phyloP scores from a whole-genome alignment of 2,797 vertebrate genomes.

The Hyperoplus immaculatus region DNA sequence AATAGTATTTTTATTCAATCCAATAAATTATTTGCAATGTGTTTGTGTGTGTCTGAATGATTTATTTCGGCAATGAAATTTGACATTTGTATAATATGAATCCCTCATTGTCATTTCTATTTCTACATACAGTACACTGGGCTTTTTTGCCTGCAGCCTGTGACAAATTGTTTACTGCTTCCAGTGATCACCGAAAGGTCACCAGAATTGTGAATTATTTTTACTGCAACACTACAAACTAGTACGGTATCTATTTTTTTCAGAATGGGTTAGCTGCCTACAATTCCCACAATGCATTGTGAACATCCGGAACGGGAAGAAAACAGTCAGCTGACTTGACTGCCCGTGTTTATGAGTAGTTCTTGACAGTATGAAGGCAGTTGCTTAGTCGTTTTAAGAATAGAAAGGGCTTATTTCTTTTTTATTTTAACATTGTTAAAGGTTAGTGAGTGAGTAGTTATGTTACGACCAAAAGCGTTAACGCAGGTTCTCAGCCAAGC shows the following conservation, averaged over 20 bases:
- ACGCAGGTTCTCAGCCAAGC: slow-evolving; percentile 98
- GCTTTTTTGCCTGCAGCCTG: neutral
- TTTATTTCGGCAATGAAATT: slow-evolving; percentile 2
- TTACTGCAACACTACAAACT: too few species aligned
- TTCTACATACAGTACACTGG: neutral
- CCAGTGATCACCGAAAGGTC: neutral
- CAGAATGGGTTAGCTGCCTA: neutral
- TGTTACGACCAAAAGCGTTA: slow-evolving; percentile 96
- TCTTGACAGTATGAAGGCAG: neutral
- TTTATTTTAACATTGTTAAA: rapidly evolving
- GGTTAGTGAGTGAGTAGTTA: slow-evolving; percentile 40
- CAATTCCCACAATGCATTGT: slow-evolving; percentile 61
- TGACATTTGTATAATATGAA: neutral
- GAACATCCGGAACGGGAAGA: slow-evolving; percentile 42
- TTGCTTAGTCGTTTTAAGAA: neutral
- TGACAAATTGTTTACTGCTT: too few species aligned
- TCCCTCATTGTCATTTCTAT: neutral
- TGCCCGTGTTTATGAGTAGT: neutral
- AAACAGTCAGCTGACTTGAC: slow-evolving; percentile 64
- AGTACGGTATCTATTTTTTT: too few species aligned
- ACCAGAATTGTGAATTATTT: neutral
- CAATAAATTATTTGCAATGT: slow-evolving; percentile 52
- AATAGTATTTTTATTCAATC: slow-evolving; percentile 29
- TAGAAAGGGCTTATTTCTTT: neutral
- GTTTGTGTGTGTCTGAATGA: neutral